Evolutionary conservation across 2,797 vertebrate genomes (phyloP).

Genomic region (Chelon auratus): DNA sequence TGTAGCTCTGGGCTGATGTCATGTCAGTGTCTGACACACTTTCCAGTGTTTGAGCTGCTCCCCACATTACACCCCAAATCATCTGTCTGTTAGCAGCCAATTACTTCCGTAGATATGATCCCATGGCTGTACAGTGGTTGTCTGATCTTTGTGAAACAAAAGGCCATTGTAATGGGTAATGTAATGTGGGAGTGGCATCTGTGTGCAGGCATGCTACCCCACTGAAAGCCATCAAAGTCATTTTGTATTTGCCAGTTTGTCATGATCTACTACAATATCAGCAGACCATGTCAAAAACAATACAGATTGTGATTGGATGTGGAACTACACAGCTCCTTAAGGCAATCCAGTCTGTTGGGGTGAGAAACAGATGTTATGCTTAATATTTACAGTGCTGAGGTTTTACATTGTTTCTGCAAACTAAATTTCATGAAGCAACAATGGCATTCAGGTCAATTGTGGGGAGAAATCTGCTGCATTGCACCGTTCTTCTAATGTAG

Average conservation of each 20-base stretch:
- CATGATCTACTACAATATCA: slow-evolving; percentile 18
- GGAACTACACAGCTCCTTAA: neutral
- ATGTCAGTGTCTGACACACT: slow-evolving; percentile 5
- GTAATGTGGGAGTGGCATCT: slow-evolving; percentile 78
- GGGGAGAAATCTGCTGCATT: neutral
- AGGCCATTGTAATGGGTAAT: slow-evolving; percentile 62
- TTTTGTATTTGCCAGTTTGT: slow-evolving; percentile 34
- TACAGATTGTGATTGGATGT: slow-evolving; percentile 33
- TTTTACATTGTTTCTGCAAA: slow-evolving; percentile 22
- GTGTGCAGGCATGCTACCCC: slow-evolving; percentile 60
- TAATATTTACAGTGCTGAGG: slow-evolving; percentile 16
- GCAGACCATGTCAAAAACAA: slow-evolving; percentile 3
- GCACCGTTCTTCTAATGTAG: neutral
- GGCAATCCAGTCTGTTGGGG: neutral
- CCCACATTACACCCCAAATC: slow-evolving; percentile 18
- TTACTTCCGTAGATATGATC: slow-evolving; percentile 26
- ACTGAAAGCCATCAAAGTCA: slow-evolving; percentile 37
- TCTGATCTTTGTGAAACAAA: slow-evolving; percentile 68
- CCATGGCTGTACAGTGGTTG: slow-evolving; percentile 37
- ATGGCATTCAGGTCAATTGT: neutral
- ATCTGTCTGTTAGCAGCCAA: slow-evolving; percentile 37
- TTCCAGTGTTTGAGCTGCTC: slow-evolving; percentile 6
- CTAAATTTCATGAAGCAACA: slow-evolving; percentile 18
- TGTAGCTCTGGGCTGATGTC: neutral
- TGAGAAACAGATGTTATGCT: slow-evolving; percentile 32